A percentile compares a stretch with the other conserved stretches of the same genome.
Conservation (phyloP, 2,113 vertebrate species). For the Thalassoma bifasciatum region DNA sequence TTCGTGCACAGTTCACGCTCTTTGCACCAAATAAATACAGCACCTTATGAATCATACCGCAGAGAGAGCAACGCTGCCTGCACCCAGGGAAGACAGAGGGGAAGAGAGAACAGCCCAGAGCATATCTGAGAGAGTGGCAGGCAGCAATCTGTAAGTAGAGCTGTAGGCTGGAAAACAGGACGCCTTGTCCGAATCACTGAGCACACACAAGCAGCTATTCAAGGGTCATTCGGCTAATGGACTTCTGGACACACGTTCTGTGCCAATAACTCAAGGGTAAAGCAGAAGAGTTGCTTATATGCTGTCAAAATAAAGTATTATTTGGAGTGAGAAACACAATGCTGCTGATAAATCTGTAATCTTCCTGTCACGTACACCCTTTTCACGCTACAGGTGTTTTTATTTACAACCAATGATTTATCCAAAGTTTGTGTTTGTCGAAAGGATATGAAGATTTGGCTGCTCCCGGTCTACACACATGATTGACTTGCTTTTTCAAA, state of each 20-base stretch:
- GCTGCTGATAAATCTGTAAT: constrained; percentile 28
- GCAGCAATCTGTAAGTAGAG: constrained; percentile 74
- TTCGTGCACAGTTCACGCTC: constrained; percentile 75
- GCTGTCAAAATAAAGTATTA: constrained; percentile 52
- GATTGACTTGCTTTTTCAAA: constrained; percentile 44
- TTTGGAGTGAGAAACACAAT: constrained; percentile 3
- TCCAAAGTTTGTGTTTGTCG: constrained; percentile 2
- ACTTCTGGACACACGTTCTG: constrained; percentile 58
- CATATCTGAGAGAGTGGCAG: constrained; percentile 68
- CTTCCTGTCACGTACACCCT: constrained; percentile 12
- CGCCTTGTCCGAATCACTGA: constrained; percentile 68
- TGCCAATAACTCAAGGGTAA: constrained; percentile 34
- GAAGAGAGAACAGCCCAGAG: constrained; percentile 64
- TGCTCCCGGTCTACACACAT: constrained; percentile 9
- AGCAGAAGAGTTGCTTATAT: constrained; percentile 35
- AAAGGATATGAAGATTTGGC: constrained; percentile 17
- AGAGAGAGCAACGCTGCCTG: constrained; percentile 64
- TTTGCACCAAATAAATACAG: constrained; percentile 79
- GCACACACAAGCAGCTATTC: constrained; percentile 64
- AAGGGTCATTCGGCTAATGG: constrained; percentile 72
- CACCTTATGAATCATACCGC: constrained; percentile 75
- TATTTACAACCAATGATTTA: constrained; percentile 10
- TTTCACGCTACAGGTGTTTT: constrained; percentile 27
- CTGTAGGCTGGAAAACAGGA: constrained; percentile 59
- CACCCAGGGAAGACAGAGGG: constrained; percentile 42